These are phyloP conservation scores for Hypocryptadius cinnamomeus DNA, from an alignment of 2,113 vertebrate species.

Conservation along the genomic window DNA sequence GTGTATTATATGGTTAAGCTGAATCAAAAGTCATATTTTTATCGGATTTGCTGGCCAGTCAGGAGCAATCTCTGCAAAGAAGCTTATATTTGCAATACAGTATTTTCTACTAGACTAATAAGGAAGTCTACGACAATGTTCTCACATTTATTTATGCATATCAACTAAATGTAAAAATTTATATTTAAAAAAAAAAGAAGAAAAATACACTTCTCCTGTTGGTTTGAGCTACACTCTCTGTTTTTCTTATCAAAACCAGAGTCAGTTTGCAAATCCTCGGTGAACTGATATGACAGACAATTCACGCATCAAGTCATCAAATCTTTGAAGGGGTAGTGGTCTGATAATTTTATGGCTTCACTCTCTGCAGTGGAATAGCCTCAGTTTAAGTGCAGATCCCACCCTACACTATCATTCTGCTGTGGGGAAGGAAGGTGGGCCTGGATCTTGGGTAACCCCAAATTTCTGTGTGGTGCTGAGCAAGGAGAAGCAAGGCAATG, in stretches of 20 bases:
- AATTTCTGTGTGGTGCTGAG: neutral
- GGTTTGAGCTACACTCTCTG: neutral
- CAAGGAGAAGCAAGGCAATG: neutral
- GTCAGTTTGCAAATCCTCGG: conserved; percentile 10
- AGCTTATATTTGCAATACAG: neutral
- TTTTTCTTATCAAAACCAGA: conserved; percentile 2
- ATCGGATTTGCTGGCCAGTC: neutral
- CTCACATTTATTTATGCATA: conserved; percentile 1
- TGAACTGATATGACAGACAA: neutral
- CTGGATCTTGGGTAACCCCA: neutral
- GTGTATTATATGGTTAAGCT: conserved; percentile 41
- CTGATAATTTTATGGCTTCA: neutral
- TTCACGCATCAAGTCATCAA: neutral
- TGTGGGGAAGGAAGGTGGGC: too few species aligned
- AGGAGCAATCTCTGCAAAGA: neutral
- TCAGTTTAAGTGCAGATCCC: neutral
- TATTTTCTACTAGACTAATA: neutral
- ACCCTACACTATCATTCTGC: neutral
- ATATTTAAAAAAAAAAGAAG: neutral
- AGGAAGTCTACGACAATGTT: neutral
- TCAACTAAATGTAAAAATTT: neutral
- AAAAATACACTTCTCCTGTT: neutral
- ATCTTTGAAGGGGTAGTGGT: neutral
- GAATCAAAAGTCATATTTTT: conserved; percentile 51
- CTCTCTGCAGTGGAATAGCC: neutral